phyloP scores from a whole-genome alignment of 2,888 invertebrate species.

The Geophilus truncorum region DNA sequence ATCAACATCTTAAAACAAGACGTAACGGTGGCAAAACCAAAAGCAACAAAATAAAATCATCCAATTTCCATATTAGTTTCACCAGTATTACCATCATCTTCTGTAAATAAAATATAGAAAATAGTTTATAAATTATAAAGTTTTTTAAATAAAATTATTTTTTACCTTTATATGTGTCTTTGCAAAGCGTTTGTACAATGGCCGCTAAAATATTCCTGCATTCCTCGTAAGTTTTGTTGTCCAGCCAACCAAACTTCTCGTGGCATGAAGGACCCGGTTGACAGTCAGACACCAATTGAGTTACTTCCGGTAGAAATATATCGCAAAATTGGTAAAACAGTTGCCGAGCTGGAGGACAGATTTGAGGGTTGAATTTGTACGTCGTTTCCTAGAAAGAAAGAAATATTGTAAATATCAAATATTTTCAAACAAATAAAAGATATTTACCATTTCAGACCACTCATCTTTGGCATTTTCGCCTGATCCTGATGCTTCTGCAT shows the following conservation, averaged over 20 bases:
- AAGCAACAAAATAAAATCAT: background rate
- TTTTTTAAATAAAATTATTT: background rate
- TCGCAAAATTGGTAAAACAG: constrained; percentile 33
- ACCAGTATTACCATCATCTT: background rate
- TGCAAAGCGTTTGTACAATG: background rate
- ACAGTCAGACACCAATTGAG: background rate
- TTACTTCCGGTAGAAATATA: background rate
- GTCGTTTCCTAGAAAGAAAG: constrained; percentile 17
- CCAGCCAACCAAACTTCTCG: constrained; percentile 30
- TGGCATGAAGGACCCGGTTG: background rate
- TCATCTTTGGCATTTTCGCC: background rate
- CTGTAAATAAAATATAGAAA: background rate
- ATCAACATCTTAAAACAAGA: background rate
- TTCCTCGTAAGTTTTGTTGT: background rate
- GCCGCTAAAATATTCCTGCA: constrained; percentile 8
- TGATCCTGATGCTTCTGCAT: background rate
- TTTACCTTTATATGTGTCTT: background rate
- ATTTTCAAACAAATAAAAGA: background rate
- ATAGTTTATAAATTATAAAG: background rate
- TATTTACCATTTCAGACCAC: background rate
- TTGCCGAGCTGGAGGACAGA: constrained; percentile 28
- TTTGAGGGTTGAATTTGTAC: background rate
- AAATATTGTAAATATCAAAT: background rate
- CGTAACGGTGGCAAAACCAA: background rate
- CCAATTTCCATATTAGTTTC: background rate